Evolutionary conservation across 2,797 vertebrate species (phyloP).

Genomic region (Cuniculus paca): DNA sequence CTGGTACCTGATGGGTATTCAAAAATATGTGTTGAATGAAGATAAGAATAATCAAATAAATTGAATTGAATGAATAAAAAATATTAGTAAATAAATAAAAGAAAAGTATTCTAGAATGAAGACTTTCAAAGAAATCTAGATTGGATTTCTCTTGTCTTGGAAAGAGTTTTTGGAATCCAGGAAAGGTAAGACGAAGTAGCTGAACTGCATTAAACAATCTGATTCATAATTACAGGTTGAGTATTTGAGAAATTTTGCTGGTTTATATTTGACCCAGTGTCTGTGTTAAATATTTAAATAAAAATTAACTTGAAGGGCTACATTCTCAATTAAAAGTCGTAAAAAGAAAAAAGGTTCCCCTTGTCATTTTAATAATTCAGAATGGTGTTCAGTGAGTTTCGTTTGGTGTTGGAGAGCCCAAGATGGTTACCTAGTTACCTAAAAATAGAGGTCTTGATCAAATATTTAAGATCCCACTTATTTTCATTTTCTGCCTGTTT

Average conservation of each 20-base stretch:
- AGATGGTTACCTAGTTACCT: slow-evolving; percentile 66
- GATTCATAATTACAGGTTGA: slow-evolving; percentile 58
- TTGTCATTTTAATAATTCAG: slow-evolving; percentile 76
- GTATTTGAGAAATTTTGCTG: slow-evolving; percentile 43
- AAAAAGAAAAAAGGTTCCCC: slow-evolving; percentile 17
- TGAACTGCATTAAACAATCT: not conserved
- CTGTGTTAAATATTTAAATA: slow-evolving; percentile 77
- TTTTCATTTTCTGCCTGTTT: slow-evolving; percentile 76
- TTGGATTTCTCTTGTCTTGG: not conserved
- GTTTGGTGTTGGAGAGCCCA: not conserved
- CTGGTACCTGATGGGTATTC: not conserved
- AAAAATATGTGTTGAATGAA: slow-evolving; percentile 32
- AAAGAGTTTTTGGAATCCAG: not conserved
- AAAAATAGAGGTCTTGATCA: slow-evolving; percentile 74
- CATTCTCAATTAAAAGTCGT: slow-evolving; percentile 61
- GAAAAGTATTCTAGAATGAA: slow-evolving; percentile 35
- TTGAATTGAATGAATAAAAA: slow-evolving; percentile 8
- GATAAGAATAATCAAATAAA: not conserved
- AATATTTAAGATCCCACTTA: slow-evolving; percentile 80
- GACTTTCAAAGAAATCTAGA: not conserved
- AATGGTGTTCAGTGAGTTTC: slow-evolving; percentile 45
- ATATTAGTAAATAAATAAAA: not conserved
- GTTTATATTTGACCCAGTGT: slow-evolving; percentile 66
- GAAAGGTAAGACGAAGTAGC: not conserved
- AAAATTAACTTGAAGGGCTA: slow-evolving; percentile 69